Evolutionary conservation across 2,888 invertebrate species (phyloP).

Genomic region (Brenthis ino): DNA sequence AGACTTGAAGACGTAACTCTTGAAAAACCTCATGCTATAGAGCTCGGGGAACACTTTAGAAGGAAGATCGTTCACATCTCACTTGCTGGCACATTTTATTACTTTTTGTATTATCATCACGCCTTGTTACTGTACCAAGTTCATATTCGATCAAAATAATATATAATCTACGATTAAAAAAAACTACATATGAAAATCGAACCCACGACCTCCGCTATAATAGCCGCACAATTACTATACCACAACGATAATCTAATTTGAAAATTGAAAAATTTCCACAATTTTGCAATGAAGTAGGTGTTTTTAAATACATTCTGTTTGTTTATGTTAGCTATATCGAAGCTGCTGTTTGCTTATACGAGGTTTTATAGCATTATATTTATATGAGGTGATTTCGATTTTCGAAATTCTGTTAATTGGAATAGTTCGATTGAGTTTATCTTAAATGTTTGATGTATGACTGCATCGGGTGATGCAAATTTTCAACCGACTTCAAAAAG

Average conservation of each 20-base stretch:
- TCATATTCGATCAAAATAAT: too few relatives aligned
- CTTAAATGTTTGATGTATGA: neutral
- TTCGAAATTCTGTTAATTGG: neutral
- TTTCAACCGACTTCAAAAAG: too few relatives aligned
- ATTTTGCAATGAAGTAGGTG: conserved; percentile 15
- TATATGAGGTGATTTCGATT: conserved; percentile 22
- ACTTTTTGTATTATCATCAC: too few relatives aligned
- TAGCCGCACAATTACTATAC: neutral
- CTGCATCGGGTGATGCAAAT: neutral
- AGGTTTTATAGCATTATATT: conserved; percentile 11
- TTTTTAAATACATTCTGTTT: conserved; percentile 12
- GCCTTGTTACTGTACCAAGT: too few relatives aligned
- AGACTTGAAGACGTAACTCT: too few relatives aligned
- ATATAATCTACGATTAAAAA: too few relatives aligned
- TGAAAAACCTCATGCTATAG: too few relatives aligned
- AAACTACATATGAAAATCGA: neutral
- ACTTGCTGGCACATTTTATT: too few relatives aligned
- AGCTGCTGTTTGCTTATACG: conserved; percentile 12
- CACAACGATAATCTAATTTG: neutral
- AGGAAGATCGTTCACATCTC: too few relatives aligned
- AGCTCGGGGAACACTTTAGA: too few relatives aligned
- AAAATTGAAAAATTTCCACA: conserved; percentile 17
- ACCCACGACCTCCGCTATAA: neutral
- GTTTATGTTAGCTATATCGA: conserved; percentile 8
- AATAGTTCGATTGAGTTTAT: neutral